Base-by-base conservation (phyloP, 1,140 invertebrate species). In the Campoletis sonorensis region DNA sequence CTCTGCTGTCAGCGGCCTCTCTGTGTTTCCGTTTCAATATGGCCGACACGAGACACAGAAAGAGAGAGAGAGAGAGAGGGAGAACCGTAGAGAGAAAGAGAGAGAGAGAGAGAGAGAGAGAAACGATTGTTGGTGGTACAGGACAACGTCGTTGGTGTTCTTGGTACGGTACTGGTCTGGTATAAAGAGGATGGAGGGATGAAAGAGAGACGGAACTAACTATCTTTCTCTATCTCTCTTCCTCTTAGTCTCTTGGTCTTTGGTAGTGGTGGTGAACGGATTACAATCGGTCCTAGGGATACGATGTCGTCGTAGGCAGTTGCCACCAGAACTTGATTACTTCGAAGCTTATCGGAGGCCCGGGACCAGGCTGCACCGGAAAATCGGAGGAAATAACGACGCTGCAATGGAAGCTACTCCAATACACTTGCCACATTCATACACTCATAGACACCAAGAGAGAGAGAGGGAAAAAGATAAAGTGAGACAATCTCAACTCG, bases 21-120 rank as follows among this genome's bases (percentile, higher is more conserved):
- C 85, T 89, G 86, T 87, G 89, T 89, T 90, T 88, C 87, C 88
- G 87, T 89, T 88, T 88, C 89, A 88, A 89, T 90, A 90, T 88
- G 86, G 86, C 84, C 83, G 86, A 85, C 75, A 27, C 27, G 16
- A 2, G 27, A 58, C 30, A 21, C 54, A 54, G 54, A 21, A 5
- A 49, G 23, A 54, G 71, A 70, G 61, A 23, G 23, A 67, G 23
- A 67, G 1, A 15, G 61, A 27, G 61, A 67, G 61, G 3, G 23
- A 21, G 30, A 70, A 15, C 37, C 15, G 27, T 15, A 18, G 67
- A 33, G 26, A 18, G n/a, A 18, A 10, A 21, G 26, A 67, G 61
- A 10, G 23, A 21, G 30, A 70, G 27, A 70, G 30, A 21, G 30
- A 18, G 67, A 33, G 26, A 18, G n/a, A 18, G 30, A 21, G 26